Evolutionary conservation across 1,140 invertebrate species (phyloP), one percentile per base, ranked within the genome.

Genomic region (Zaprionus kolodkinae): DNA sequence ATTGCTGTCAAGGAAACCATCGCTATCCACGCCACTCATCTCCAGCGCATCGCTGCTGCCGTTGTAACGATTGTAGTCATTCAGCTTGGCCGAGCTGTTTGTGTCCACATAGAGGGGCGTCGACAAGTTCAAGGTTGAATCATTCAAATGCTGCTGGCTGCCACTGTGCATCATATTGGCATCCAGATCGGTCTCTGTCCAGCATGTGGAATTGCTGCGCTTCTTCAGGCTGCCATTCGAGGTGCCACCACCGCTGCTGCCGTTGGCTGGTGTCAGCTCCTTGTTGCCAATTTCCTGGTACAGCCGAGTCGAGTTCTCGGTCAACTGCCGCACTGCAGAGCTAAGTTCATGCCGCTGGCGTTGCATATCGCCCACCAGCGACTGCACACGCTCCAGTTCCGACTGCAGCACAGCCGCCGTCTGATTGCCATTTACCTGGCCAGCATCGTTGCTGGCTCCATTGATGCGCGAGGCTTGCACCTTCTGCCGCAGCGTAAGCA

Each of bases 181-280:
- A 91, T 98, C 97, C 35, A 98, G 91, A 93, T 98, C 97, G 1
- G 97, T 98, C 93, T 98, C 97, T n/a, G 96, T 93, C 96, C 97
- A 98, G 11, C 95, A 94, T 27, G 93, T 93, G 59, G 93, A 70
- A 79, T 92, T 67, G 64, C 91, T 91, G 15, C 93, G 92, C 64
- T 94, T 94, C 76, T 94, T 94, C 2, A 91, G 74, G 17, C 81
- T 82, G 27, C 93, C 86, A 45, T 83, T 90, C 13, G 83, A 68
- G 50, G 71, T 79, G 21, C 60, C 73, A 1, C 52, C 57, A 6
- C 43, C 38, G 38, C 13, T 40, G 38, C n/a, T n/a, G n/a, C 33
- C 71, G 27, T 68, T 76, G 43, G 59, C 48, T 77, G 91, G 13
- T 33, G 52, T 30, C 91, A 86, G 66, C 38, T 91, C 91, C 73